Evolutionary conservation across 64 coral and sea anemone species (phyloP).

Genomic region (Exaiptasia diaphana): DNA sequence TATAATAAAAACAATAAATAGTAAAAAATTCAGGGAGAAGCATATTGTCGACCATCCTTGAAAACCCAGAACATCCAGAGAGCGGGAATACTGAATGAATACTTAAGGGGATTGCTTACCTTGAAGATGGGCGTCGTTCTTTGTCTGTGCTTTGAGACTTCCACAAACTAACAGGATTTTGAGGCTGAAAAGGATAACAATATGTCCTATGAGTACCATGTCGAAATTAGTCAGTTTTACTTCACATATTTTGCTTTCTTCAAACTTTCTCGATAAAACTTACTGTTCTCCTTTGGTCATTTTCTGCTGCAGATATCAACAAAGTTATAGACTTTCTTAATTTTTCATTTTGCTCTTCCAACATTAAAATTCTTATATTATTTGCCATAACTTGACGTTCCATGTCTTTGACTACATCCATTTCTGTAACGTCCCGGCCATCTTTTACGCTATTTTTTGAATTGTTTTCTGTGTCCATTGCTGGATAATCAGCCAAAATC

Average conservation of each 20-base stretch:
- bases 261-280: too few species aligned
- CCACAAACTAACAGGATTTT: slow-evolving; percentile 74
- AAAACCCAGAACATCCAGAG: too few species aligned
- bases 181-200: slow-evolving; percentile 20
- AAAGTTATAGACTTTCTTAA: slow-evolving; percentile 76
- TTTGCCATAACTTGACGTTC: slow-evolving; percentile 90
- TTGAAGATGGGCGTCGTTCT: not conserved
- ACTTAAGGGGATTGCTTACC: not conserved
- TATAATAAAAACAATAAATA: too few species aligned
- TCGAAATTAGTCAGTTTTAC: too few species aligned
- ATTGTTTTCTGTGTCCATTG: slow-evolving; percentile 43
- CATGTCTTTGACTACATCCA: slow-evolving; percentile 82
- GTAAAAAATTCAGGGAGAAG: too few species aligned
- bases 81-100: too few species aligned
- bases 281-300: slow-evolving; percentile 53
- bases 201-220: too few species aligned
- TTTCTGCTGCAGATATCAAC: slow-evolving; percentile 43
- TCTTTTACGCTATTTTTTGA: not conserved
- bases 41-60: too few species aligned
- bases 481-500: slow-evolving; percentile 65
- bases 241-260: too few species aligned
- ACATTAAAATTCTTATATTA: slow-evolving; percentile 77
- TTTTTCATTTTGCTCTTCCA: slow-evolving; percentile 90
- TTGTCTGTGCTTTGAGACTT: slow-evolving; percentile 11
- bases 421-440: slow-evolving; percentile 33